Evolutionary conservation across 2,888 invertebrate species (phyloP), one percentile per base, ranked within the genome.

Genomic region (Aethes cnicana): DNA sequence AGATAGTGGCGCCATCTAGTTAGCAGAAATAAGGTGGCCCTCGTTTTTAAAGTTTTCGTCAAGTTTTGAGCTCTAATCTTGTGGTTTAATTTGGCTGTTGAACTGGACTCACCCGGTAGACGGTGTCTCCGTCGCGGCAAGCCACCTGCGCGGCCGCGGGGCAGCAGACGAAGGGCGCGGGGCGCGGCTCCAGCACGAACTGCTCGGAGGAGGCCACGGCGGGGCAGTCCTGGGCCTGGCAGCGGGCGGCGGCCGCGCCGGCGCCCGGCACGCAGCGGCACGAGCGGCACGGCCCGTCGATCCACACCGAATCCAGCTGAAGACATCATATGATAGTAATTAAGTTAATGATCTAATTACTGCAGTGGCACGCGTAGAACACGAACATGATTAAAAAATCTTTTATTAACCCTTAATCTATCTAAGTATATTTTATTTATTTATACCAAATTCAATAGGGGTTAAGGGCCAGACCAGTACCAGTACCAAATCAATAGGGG

Each of bases 271-370:
- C 77, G 70, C 95, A 95, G 33, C 80, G 79, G 62, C 95, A 95
- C 21, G 86, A 81, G 26, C 92, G 91, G 66, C 95, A 95, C 14
- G 93, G 93, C 0, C 94, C 95, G 72, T 95, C 94, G 54, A 85
- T 70, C 95, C 95, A 95, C 0, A 78, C 87, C 1, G 91, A 90
- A 7, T 93, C 92, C 26, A 46, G 6, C 52, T 52, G 16, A 16
- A 4, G 16, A 30, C 7, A 37, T 36, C 3, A 9, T 4, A 9
- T 28, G 11, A 28, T 3, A 28, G 2, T 4, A 4, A 2, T 9
- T 11, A 4, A 9, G 11, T 9, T 9, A 28, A 8, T 11, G n/a
- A 9, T 12, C 3, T 8, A 23, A 2, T 23, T 23, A 23, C 7
- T 11, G 2, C 2, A 26, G 9, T 9, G 36, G 25, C 4, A 33